Percentiles rank a stretch among this genome's conserved stretches.
Evolutionary conservation across 2,888 invertebrate genomes (phyloP).

Genomic region (Hymenopus coronatus): DNA sequence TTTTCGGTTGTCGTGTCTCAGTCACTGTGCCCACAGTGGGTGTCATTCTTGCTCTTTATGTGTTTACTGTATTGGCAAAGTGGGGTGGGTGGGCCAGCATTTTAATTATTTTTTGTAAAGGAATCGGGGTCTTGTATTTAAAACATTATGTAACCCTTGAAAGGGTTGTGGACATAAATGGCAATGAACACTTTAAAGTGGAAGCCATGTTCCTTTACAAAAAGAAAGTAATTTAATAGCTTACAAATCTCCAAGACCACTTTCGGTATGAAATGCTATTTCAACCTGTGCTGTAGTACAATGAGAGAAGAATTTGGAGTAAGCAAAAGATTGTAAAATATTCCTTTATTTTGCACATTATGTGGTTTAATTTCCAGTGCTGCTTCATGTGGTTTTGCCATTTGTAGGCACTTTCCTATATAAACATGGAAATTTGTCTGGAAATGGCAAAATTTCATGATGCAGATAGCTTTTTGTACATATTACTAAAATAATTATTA

Average conservation of each 20-base stretch:
- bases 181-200: constrained; percentile 11
- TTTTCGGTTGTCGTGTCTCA: constrained; percentile 16
- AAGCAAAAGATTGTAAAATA: constrained; percentile 33
- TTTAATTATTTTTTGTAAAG: constrained; percentile 28
- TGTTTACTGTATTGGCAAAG: constrained; percentile 33
- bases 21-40: constrained; percentile 28
- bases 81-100: constrained; percentile 34
- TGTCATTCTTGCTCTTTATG: constrained; percentile 31
- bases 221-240: constrained; percentile 23
- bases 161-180: not conserved
- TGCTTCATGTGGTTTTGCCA: constrained; percentile 27
- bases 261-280: constrained; percentile 13
- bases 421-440: not conserved
- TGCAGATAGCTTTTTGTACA: constrained; percentile 36
- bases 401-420: not conserved
- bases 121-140: constrained; percentile 14
- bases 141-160: not conserved
- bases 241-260: constrained; percentile 17
- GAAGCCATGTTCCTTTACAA: constrained; percentile 31
- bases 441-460: constrained; percentile 24
- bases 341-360: constrained; percentile 32
- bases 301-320: constrained; percentile 18
- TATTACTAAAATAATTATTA: constrained; percentile 33
- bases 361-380: constrained; percentile 34
- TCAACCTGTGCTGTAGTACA: constrained; percentile 17